Evolutionary conservation across 2,888 invertebrate species (phyloP).

Genomic region (Liopterus haemorrhoidalis): DNA sequence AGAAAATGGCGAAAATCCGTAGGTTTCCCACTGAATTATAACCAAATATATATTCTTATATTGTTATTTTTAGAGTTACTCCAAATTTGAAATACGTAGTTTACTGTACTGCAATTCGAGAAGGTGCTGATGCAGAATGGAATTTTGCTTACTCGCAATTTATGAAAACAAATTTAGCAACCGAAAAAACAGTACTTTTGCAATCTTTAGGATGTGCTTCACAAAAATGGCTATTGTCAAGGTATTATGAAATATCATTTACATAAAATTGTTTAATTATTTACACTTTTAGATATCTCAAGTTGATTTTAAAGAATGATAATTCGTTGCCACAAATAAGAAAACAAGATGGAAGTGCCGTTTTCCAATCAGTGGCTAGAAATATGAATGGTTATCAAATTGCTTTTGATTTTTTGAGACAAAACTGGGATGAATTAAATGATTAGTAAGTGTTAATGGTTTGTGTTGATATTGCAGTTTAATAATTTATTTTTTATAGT

Average conservation of each 20-base stretch:
- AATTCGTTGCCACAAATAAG: conserved; percentile 55
- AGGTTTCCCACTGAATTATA: conserved; percentile 30
- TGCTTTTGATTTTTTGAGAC: conserved; percentile 55
- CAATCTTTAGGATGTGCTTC: conserved; percentile 52
- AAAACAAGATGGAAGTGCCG: conserved; percentile 56
- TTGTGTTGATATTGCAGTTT: conserved; percentile 4
- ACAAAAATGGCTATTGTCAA: conserved; percentile 52
- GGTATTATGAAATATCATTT: conserved; percentile 41
- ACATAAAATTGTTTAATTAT: conserved; percentile 3
- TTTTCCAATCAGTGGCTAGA: conserved; percentile 53
- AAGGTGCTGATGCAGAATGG: conserved; percentile 62
- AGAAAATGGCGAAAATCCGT: conserved; percentile 44
- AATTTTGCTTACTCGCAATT: conserved; percentile 57
- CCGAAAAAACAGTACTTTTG: conserved; percentile 57
- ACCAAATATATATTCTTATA: conserved; percentile 41
- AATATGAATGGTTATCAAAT: conserved; percentile 55
- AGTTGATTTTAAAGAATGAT: conserved; percentile 34
- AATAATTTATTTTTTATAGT: conserved; percentile 37
- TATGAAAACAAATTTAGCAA: conserved; percentile 48
- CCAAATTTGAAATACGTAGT: conserved; percentile 57
- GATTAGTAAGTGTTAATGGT: conserved; percentile 42
- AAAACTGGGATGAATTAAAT: conserved; percentile 46
- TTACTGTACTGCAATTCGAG: conserved; percentile 60
- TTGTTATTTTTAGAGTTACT: conserved; percentile 48
- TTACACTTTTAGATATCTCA: conserved; percentile 14